Evolutionary conservation across 2,888 invertebrate species (phyloP).

Genomic region (Girardia tigrina): DNA sequence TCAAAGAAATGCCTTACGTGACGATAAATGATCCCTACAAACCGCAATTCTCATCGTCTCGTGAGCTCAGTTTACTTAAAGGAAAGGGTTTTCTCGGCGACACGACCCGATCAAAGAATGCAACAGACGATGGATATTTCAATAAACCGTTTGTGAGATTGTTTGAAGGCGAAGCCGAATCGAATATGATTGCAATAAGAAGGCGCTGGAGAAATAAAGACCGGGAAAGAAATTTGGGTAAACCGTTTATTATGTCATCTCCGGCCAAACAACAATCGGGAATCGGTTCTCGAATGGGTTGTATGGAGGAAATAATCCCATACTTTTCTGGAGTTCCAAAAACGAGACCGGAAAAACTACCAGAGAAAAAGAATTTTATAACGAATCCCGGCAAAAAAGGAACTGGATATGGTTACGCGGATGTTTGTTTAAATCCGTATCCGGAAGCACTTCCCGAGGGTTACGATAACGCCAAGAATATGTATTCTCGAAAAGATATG

Average conservation of each 20-base stretch:
- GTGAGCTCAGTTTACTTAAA: conserved; percentile 46
- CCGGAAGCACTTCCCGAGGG: neutral
- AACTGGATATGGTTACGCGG: conserved; percentile 48
- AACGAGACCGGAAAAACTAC: conserved; percentile 40
- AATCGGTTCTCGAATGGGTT: conserved; percentile 47
- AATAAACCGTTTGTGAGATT: conserved; percentile 44
- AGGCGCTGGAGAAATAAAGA: conserved; percentile 43
- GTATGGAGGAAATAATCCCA: conserved; percentile 44
- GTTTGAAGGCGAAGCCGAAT: conserved; percentile 46
- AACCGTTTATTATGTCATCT: conserved; percentile 48
- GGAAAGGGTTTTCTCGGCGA: conserved; percentile 48
- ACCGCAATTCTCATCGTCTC: conserved; percentile 39
- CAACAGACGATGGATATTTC: conserved; percentile 48
- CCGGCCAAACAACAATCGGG: conserved; percentile 44
- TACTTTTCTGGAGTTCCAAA: conserved; percentile 43
- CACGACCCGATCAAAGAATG: conserved; percentile 43
- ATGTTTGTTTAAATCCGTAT: conserved; percentile 26
- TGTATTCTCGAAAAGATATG: conserved; percentile 7
- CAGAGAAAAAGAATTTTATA: conserved; percentile 44
- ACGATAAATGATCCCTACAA: conserved; percentile 47
- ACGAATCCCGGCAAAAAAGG: conserved; percentile 49
- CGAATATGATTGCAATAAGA: conserved; percentile 45
- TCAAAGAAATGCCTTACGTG: conserved; percentile 49
- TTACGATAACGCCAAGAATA: neutral
- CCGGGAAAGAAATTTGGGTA: conserved; percentile 46